Evolutionary conservation across 92 coral and sea anemone genomes (phyloP).

Genomic region (Ricordea florida): DNA sequence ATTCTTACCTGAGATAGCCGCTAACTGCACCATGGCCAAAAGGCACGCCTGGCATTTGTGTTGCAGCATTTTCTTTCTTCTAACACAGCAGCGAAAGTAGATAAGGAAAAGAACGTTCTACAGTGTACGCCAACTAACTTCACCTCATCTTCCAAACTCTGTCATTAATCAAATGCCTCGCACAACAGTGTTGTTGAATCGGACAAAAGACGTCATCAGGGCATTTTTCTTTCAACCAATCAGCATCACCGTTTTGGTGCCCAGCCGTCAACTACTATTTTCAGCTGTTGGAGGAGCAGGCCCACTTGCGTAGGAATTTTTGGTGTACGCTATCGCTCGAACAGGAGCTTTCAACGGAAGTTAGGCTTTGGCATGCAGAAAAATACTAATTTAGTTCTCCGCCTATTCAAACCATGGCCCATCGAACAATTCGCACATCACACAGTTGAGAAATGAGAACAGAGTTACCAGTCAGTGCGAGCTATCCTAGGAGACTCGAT

Average conservation of each 20-base stretch:
- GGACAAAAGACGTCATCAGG: constrained; percentile 32
- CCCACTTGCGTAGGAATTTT: neutral
- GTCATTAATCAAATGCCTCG: constrained; percentile 28
- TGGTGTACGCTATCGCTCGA: constrained; percentile 17
- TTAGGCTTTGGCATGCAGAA: too few relatives aligned
- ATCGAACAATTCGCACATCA: too few relatives aligned
- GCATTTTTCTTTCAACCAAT: constrained; percentile 5
- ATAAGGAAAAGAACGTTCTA: neutral
- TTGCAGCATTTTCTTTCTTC: constrained; percentile 7
- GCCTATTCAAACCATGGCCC: too few relatives aligned
- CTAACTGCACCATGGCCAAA: constrained; percentile 17
- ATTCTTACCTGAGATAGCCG: constrained; percentile 35
- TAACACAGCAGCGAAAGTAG: neutral
- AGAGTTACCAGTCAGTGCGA: too few relatives aligned
- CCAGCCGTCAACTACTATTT: neutral
- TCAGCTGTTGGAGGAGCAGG: constrained; percentile 32
- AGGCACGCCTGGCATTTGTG: constrained; percentile 21
- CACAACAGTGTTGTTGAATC: neutral
- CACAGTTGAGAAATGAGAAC: too few relatives aligned
- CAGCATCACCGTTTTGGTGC: neutral
- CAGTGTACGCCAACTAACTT: constrained; percentile 6
- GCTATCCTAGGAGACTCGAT: too few relatives aligned
- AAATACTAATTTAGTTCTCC: too few relatives aligned
- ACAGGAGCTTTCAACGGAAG: neutral
- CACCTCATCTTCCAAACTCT: constrained; percentile 23